Conservation (phyloP, 2,797 vertebrate species). For the Sebastes goodei region DNA sequence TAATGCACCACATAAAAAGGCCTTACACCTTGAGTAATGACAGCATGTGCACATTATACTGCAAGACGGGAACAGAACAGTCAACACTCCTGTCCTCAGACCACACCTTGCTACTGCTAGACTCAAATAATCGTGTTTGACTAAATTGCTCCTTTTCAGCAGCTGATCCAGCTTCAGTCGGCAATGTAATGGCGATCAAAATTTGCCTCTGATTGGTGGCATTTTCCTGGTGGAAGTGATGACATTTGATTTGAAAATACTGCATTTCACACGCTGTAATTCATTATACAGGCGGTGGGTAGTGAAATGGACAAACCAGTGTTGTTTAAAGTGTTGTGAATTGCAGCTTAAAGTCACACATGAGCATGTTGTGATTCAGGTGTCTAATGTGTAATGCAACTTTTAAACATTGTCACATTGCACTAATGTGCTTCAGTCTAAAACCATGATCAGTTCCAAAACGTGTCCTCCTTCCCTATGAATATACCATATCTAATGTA, state of each 20-base stretch:
- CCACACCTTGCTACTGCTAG: background rate
- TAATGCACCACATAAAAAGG: slow-evolving; percentile 21
- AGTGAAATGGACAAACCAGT: slow-evolving; percentile 11
- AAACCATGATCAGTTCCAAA: background rate
- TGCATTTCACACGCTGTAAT: slow-evolving; percentile 9
- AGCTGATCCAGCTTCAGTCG: background rate
- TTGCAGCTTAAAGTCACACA: background rate
- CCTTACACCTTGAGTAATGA: slow-evolving; percentile 27
- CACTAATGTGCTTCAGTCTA: background rate
- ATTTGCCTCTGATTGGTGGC: slow-evolving; percentile 37
- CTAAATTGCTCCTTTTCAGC: background rate
- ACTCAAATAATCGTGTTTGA: background rate
- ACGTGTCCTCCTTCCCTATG: background rate
- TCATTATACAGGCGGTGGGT: slow-evolving; percentile 8
- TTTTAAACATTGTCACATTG: background rate
- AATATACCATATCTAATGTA: background rate
- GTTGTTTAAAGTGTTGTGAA: slow-evolving; percentile 8
- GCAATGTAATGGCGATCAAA: background rate
- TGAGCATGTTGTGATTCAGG: background rate
- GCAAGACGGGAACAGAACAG: background rate
- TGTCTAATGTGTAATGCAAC: background rate
- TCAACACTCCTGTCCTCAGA: slow-evolving; percentile 1
- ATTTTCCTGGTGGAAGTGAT: slow-evolving; percentile 42
- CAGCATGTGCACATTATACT: background rate
- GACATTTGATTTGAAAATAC: slow-evolving; percentile 48